phyloP scores from a whole-genome alignment of 2,888 invertebrate genomes.

The Neuroscelio doddi region DNA sequence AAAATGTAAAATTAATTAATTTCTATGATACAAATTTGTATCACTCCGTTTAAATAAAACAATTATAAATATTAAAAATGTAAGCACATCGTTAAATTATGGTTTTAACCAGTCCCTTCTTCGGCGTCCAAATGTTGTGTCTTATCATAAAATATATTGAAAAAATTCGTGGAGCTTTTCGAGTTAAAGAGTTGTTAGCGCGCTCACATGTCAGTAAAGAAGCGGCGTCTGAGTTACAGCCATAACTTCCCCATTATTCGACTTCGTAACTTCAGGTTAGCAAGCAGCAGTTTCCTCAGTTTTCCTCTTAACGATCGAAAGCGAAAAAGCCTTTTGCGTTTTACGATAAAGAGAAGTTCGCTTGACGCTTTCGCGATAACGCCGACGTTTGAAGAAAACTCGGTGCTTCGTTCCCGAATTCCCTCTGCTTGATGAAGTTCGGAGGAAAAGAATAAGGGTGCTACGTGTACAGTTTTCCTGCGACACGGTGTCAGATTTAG shows the following conservation, averaged over 20 bases:
- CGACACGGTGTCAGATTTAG: no score
- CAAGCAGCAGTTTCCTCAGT: conserved; percentile 24
- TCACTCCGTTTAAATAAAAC: no score
- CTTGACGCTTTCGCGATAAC: conserved; percentile 66
- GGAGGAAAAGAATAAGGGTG: no score
- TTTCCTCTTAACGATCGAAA: conserved; percentile 46
- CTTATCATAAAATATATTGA: no score
- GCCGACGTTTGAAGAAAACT: conserved; percentile 39
- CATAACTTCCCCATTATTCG: conserved; percentile 69
- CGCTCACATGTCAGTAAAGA: conserved; percentile 52
- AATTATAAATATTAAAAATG: no score
- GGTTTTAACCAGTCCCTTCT: no score
- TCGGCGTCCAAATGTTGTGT: no score
- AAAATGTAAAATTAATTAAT: no score
- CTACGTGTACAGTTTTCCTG: no score
- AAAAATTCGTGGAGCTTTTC: conserved; percentile 28
- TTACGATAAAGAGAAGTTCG: conserved; percentile 66
- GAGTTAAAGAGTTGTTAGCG: conserved; percentile 64
- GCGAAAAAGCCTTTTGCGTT: conserved; percentile 51
- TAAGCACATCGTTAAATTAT: no score
- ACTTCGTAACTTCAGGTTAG: conserved; percentile 60
- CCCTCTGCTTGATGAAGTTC: conserved; percentile 10
- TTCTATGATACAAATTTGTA: no score
- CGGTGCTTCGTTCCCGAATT: conserved; percentile 37
- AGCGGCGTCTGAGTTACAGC: conserved; percentile 49